Evolutionary conservation across 2,113 vertebrate species (phyloP), one percentile per base, ranked within the genome.

Genomic region (Pandion haliaetus): DNA sequence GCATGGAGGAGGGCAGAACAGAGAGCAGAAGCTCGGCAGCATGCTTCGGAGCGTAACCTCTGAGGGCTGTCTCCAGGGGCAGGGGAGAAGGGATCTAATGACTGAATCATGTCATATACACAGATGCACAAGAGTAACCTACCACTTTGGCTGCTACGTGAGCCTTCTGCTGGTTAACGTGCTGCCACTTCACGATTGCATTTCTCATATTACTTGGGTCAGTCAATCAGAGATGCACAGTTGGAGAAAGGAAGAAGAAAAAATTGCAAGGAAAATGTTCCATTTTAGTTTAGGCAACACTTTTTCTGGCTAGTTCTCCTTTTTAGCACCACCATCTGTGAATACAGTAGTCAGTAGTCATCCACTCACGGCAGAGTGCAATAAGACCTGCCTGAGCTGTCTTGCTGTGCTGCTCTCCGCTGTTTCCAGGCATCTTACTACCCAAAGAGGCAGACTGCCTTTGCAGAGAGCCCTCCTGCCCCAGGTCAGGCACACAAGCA

Each of bases 231-330:
- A 44, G 44, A 17, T 14, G 44, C 2, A 14, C 45, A 49, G 49
- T 61, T 0, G 1, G 18, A 52, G 20, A 82, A 86, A 88, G 24
- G 16, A 81, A 83, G 29, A 50, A 69, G 8, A 23, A 45, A 61
- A 66, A 32, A 34, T 1, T 6, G 18, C 3, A 49, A 0, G 2
- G 42, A 44, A 50, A 40, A 23, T 5, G 18, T 50, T 77, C 20
- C 6, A 0, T 4, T 70, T 70, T 4, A 29, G 24, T 47, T 55
- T 2, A 26, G 17, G 34, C 14, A 73, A 32, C 0, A 3, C 1
- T 65, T 84, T 69, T 58, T 25, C 59, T 15, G 36, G 36, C 12
- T 71, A 32, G 24, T 28, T 86, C 26, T 61, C n/a, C 38, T 77
- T 36, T 69, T n/a, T 1, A 38, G n/a, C 62, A 59, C 5, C 9